Evolutionary conservation across 2,113 vertebrate genomes (phyloP).

Genomic region (Halichoerus grypus): DNA sequence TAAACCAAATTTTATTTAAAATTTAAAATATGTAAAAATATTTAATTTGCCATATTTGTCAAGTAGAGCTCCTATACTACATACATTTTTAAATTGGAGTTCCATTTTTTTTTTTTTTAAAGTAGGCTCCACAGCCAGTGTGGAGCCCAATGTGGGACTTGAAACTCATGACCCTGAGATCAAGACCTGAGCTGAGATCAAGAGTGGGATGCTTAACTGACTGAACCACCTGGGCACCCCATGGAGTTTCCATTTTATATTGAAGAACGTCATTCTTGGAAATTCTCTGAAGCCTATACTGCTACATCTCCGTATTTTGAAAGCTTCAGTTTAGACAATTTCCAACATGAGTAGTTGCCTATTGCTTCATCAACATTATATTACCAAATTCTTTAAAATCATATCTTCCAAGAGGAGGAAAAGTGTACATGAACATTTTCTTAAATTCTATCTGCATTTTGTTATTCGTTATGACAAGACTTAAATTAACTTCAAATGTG

Average conservation of each 20-base stretch:
- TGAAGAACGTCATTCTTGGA: not conserved
- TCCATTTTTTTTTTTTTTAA: not conserved
- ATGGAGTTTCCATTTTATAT: not conserved
- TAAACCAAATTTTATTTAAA: not conserved
- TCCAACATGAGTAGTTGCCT: not conserved
- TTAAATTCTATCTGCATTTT: not conserved
- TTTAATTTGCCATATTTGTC: slow-evolving; percentile 19
- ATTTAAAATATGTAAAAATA: slow-evolving; percentile 20
- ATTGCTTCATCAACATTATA: not conserved
- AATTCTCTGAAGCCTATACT: not conserved
- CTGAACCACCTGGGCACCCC: not conserved
- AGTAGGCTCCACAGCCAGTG: not conserved
- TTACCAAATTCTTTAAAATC: slow-evolving; percentile 27
- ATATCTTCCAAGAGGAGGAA: slow-evolving; percentile 13
- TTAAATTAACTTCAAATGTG: slow-evolving; percentile 41
- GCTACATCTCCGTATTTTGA: not conserved
- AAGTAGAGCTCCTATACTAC: not conserved
- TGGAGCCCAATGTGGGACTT: not conserved
- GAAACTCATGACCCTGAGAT: not conserved
- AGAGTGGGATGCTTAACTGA: not conserved
- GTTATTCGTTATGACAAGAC: not conserved
- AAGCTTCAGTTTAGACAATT: not conserved
- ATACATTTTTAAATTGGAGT: not conserved
- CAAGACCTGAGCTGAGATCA: not conserved
- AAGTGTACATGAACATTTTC: not conserved